Evolutionary conservation across 2,797 vertebrate species (phyloP), one percentile per base, ranked within the genome.

Genomic region (Xyrichtys novacula): DNA sequence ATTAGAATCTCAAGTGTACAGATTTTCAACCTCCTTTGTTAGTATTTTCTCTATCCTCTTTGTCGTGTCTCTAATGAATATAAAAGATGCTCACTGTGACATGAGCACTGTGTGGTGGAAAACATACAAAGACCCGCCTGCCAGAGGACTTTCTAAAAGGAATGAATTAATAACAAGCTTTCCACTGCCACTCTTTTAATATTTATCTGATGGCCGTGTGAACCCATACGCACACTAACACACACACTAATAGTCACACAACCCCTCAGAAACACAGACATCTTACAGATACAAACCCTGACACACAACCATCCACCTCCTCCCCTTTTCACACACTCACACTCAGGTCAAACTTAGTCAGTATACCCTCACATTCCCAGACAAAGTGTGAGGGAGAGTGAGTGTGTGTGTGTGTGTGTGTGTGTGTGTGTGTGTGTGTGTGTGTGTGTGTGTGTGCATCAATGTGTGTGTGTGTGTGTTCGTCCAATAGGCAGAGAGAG

Each of bases 291-390:
- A 49, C 32, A 65, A 50, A 65, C 63, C 60, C 53, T 31, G 50
- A 78, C 75, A 70, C 48, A 39, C 71, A 65, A 56, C 40, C 53
- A 16, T 36, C 46, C 53, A 25, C 47, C 72, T 67, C 58, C 77
- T 61, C 65, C 60, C 49, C 17, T 48, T 69, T 83, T 84, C 68
- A 63, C 83, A 65, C 70, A 71, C 66, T 71, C 60, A 56, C 84
- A 78, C 80, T 78, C 69, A 40, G 74, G 80, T 86, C 78, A 88
- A 74, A 87, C 64, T 77, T 80, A 71, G 69, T 78, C 81, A 72
- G 71, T 75, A 53, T 25, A 72, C 70, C 48, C 77, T 71, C 66
- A 85, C 85, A 90, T 87, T 89, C 85, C 83, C 87, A 86, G 85
- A 85, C 84, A 72, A 81, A 78, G 74, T 86, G 84, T 61, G 78